A percentile compares a stretch with the other conserved stretches of the same genome.
These are phyloP conservation scores for Octomys mimax DNA, from an alignment of 2,797 vertebrate species.

Conservation along the genomic window DNA sequence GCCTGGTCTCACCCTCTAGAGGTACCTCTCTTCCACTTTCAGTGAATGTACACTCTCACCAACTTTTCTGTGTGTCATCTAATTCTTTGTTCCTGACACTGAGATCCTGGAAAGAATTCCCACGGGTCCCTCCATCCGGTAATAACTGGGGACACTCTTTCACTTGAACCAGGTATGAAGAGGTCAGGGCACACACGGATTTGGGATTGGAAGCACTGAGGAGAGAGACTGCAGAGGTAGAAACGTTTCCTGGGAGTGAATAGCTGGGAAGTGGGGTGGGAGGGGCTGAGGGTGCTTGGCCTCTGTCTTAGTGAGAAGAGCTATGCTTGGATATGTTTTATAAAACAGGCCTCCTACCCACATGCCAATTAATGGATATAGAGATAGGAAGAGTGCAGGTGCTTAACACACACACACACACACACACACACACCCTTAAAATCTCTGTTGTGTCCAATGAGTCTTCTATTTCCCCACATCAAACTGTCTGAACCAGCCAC, in stretches of 20 bases:
- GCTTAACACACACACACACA: not conserved
- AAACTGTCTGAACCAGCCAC: not conserved
- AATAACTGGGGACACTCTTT: not conserved
- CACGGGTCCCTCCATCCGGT: not conserved
- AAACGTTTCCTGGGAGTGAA: not conserved
- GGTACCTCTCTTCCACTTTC: not conserved
- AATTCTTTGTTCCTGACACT: not conserved
- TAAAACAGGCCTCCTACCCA: not conserved
- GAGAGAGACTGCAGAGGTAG: not conserved
- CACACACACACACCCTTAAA: not conserved
- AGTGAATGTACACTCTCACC: not conserved
- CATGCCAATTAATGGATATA: not conserved
- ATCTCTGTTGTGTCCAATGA: not conserved
- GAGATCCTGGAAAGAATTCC: not conserved
- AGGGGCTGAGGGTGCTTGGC: not conserved
- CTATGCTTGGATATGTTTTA: not conserved
- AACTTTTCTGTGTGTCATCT: not conserved
- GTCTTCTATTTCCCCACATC: not conserved
- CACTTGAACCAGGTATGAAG: not conserved
- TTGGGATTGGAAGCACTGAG: constrained; percentile 8
- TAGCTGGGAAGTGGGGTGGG: not conserved
- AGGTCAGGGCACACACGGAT: not conserved
- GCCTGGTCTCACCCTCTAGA: not conserved
- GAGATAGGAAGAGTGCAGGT: not conserved
- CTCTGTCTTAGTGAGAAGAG: not conserved